Percentiles rank a stretch among this genome's conserved stretches.
These are phyloP conservation scores for Harpagoxenus sublaevis DNA, from an alignment of 2,888 invertebrate species.

Conservation along the genomic window DNA sequence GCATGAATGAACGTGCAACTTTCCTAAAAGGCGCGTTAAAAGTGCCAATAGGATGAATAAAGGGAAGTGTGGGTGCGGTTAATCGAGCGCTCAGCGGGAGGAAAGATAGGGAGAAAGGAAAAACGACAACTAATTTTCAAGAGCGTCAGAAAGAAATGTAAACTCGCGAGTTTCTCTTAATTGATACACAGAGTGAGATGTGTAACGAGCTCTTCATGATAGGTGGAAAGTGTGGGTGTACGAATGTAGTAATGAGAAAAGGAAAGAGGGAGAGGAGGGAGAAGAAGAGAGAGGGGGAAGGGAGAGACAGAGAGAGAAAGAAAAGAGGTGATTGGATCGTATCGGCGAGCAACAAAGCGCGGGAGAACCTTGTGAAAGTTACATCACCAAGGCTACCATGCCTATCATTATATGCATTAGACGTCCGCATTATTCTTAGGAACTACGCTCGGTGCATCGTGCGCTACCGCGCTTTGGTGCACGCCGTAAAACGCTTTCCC, in stretches of 20 bases:
- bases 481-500: slow-evolving; percentile 59
- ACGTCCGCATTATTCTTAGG: slow-evolving; percentile 78
- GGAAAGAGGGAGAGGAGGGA: slow-evolving; percentile 32
- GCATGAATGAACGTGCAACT: slow-evolving; percentile 41
- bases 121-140: slow-evolving; percentile 40
- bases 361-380: slow-evolving; percentile 83
- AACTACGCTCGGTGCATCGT: slow-evolving; percentile 77
- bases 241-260: slow-evolving; percentile 53
- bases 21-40: slow-evolving; percentile 40
- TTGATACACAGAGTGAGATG: slow-evolving; percentile 25
- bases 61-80: slow-evolving; percentile 62
- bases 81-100: slow-evolving; percentile 51
- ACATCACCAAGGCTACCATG: slow-evolving; percentile 82
- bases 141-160: slow-evolving; percentile 5
- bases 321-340: slow-evolving; percentile 64
- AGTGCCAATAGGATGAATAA: slow-evolving; percentile 27
- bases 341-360: slow-evolving; percentile 69
- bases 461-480: slow-evolving; percentile 70
- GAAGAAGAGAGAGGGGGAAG: slow-evolving; percentile 25
- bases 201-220: slow-evolving; percentile 30
- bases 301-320: slow-evolving; percentile 66
- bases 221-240: slow-evolving; percentile 58
- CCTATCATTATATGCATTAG: slow-evolving; percentile 77
- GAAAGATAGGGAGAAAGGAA: slow-evolving; percentile 31
- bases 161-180: slow-evolving; percentile 36